phyloP scores from a whole-genome alignment of 2,113 vertebrate species.

The Strix uralensis region DNA sequence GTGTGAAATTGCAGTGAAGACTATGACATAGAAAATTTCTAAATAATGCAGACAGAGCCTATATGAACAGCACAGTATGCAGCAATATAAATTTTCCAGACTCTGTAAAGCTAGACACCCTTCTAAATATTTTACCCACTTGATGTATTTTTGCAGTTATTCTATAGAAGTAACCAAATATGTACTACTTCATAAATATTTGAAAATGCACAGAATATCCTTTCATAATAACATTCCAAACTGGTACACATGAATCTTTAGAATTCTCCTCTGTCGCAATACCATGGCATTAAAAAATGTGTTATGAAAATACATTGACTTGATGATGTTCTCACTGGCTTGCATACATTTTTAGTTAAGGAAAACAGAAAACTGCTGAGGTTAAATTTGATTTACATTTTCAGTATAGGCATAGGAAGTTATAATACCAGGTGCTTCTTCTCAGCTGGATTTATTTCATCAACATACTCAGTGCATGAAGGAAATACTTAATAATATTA shows the following conservation, averaged over 20 bases:
- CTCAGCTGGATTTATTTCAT: constrained; percentile 21
- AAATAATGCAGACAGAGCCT: not conserved
- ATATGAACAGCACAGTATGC: not conserved
- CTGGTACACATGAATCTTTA: not conserved
- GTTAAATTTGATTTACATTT: constrained; percentile 18
- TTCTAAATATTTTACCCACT: constrained; percentile 5
- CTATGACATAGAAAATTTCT: not conserved
- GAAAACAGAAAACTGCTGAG: not conserved
- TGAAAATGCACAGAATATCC: not conserved
- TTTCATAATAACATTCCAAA: not conserved
- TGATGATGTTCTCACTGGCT: not conserved
- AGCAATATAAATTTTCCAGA: not conserved
- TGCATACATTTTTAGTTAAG: not conserved
- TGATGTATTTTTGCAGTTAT: not conserved
- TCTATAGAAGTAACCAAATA: not conserved
- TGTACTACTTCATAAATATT: not conserved
- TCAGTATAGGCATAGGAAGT: not conserved
- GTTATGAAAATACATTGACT: not conserved
- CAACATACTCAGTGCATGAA: not conserved
- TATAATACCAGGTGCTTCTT: constrained; percentile 28
- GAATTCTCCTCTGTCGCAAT: not conserved
- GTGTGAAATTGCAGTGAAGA: not conserved
- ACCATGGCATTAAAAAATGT: not conserved
- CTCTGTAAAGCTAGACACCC: not conserved
- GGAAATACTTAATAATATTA: constrained; percentile 24